These are phyloP conservation scores for Mormyrus iriodes DNA, from an alignment of 2,113 vertebrate genomes.

Conservation along the genomic window DNA sequence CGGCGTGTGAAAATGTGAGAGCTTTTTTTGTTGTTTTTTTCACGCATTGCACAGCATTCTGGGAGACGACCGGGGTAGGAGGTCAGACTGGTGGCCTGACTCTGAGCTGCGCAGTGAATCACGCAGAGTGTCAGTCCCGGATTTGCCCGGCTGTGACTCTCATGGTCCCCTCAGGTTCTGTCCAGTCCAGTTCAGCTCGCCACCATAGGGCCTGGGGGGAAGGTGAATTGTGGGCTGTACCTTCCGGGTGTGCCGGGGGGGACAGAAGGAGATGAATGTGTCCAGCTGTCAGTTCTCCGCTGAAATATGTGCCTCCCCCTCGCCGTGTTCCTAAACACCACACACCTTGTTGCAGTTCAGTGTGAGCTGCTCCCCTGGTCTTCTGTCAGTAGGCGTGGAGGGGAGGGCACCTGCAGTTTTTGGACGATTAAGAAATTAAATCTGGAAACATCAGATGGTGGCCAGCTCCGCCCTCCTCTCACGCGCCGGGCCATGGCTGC, in stretches of 20 bases:
- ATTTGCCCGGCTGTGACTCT: background rate
- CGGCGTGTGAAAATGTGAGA: background rate
- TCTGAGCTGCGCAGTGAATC: slow-evolving; percentile 6
- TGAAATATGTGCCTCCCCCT: background rate
- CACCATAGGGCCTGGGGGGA: background rate
- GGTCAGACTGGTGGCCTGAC: slow-evolving; percentile 1
- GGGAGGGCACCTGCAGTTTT: background rate
- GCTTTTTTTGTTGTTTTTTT: background rate
- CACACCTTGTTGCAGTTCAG: background rate
- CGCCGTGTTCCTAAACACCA: background rate
- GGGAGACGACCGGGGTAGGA: slow-evolving; percentile 5
- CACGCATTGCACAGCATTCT: background rate
- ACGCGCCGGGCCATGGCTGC: background rate
- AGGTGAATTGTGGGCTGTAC: background rate
- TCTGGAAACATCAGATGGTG: background rate
- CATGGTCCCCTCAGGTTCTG: background rate
- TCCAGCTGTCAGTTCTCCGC: background rate
- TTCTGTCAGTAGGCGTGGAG: background rate
- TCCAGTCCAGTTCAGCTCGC: no score
- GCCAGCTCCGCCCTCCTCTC: background rate
- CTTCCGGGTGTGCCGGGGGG: background rate
- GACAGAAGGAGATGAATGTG: background rate
- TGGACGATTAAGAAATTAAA: background rate
- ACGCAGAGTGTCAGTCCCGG: background rate
- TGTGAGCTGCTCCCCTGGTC: background rate